Base-by-base conservation (phyloP, 2,113 vertebrate species). In the Hippolais icterina region DNA sequence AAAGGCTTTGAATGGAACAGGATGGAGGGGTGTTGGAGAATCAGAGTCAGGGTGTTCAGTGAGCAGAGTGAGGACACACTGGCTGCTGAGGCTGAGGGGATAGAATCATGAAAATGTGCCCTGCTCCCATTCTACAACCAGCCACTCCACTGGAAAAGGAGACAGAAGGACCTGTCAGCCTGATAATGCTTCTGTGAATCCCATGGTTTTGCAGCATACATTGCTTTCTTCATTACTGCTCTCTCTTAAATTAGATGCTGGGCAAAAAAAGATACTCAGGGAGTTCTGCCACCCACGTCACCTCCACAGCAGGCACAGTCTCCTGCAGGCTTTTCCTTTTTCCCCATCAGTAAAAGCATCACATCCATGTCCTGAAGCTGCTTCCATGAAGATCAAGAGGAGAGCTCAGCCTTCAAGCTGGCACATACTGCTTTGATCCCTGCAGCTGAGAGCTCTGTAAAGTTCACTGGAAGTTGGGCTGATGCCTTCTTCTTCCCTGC, bases 141-240 rank as follows among this genome's bases (percentile, higher is more conserved):
- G 61, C 22, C 1, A 2, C 47, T 56, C 24, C 3, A 0, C 61
- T 47, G 56, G 50, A 49, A 41, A 77, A 75, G 33, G 50, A 77
- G 33, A 64, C 33, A 59, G 54, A 41, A 70, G 33, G 42, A 86
- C 27, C 12, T 12, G 2, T 24, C 37, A 80, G 60, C 21, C n/a
- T 85, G 41, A 31, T 6, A 79, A 42, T 0, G 1, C 17, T 57
- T 9, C 46, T 0, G 0, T 13, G 33, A 68, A 78, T 42, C 17
- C 66, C 24, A 27, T 15, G 22, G 8, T 44, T 75, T 78, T 86
- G 52, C 56, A 92, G 52, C 0, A 0, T 19, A 37, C 0, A 0
- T n/a, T 56, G 52, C 41, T 63, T 80, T 61, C 41, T 70, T 42
- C 5, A 3, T 14, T 60, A 29, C 13, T 81, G 6, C 46, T 39